Conservation (phyloP, 1,140 invertebrate species). For the Trichonephila clavipes region DNA sequence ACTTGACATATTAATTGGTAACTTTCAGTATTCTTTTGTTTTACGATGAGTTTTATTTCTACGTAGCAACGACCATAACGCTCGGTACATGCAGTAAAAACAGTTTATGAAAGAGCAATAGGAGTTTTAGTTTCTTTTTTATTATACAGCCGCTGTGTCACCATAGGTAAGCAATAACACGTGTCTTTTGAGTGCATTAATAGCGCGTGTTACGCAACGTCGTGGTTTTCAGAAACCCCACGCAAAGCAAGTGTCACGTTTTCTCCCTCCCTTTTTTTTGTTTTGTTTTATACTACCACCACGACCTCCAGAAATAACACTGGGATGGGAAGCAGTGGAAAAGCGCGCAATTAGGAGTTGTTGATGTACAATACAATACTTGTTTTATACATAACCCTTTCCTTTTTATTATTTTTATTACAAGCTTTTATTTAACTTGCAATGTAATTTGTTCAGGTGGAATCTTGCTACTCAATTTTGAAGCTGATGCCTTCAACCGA, state of each 20-base stretch:
- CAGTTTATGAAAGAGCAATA: neutral
- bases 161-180: slow-evolving; percentile 50
- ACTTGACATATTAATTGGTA: neutral
- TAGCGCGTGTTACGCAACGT: neutral
- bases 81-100: neutral
- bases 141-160: slow-evolving; percentile 22
- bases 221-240: slow-evolving; percentile 35
- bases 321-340: neutral
- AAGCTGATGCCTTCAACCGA: too few relatives aligned
- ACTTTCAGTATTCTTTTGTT: neutral
- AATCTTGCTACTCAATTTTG: too few relatives aligned
- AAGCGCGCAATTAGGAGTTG: neutral
- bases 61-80: neutral
- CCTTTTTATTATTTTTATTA: too few relatives aligned
- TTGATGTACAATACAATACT: neutral
- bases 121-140: neutral
- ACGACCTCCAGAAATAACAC: slow-evolving; percentile 31
- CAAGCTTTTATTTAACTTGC: too few relatives aligned
- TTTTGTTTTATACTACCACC: neutral
- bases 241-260: neutral
- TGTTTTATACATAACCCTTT: too few relatives aligned
- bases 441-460: too few relatives aligned
- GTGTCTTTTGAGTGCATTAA: slow-evolving; percentile 6
- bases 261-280: neutral
- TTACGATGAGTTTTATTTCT: neutral